phyloP scores from a whole-genome alignment of 2,113 vertebrate genomes.

The Rhadina sibilatrix region DNA sequence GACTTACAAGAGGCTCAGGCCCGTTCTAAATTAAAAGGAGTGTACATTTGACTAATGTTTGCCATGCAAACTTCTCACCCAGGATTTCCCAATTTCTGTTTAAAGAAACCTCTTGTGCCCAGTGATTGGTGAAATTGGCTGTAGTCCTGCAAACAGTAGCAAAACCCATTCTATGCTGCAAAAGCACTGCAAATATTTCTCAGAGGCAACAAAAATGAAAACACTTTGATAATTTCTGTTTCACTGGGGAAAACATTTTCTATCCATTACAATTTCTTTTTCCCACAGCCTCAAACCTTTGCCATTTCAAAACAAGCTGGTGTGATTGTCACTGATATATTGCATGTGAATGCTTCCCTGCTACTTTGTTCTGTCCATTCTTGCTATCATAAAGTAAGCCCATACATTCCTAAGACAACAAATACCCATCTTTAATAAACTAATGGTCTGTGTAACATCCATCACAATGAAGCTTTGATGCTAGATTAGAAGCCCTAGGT shows the following conservation, averaged over 20 bases:
- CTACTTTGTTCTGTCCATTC: background rate
- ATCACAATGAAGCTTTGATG: background rate
- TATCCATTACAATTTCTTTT: background rate
- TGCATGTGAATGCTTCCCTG: background rate
- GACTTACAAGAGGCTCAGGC: background rate
- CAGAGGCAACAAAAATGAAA: background rate
- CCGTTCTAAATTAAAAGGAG: background rate
- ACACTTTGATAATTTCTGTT: background rate
- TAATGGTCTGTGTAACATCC: background rate
- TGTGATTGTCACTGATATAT: background rate
- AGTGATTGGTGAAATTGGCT: background rate
- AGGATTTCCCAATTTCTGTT: background rate
- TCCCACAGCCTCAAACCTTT: background rate
- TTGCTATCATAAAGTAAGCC: background rate
- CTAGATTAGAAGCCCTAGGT: background rate
- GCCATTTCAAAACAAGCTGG: background rate
- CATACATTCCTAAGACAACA: background rate
- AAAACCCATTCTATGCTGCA: background rate
- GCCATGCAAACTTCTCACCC: background rate
- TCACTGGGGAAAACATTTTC: background rate
- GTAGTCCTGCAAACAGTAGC: background rate
- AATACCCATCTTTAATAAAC: background rate
- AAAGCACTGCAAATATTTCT: background rate
- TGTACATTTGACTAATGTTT: background rate
- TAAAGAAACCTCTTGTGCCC: background rate